These are phyloP conservation scores for Bilobella aurantiaca DNA, from an alignment of 1,140 invertebrate species.

Conservation along the genomic window DNA sequence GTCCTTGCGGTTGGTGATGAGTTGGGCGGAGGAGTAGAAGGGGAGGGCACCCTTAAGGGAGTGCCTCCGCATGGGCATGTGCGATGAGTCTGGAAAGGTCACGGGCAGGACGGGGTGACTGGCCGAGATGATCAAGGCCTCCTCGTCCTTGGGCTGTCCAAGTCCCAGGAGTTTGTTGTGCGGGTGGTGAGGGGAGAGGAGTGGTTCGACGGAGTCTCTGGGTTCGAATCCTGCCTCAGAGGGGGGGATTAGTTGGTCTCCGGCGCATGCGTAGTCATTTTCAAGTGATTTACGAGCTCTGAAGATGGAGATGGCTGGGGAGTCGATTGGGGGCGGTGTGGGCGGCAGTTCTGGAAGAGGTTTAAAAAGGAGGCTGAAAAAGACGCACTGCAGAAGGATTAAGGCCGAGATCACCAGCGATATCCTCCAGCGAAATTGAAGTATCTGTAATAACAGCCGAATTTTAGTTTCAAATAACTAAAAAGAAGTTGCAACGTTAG, in stretches of 20 bases:
- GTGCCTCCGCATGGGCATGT: conserved; percentile 19
- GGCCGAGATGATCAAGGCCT: conserved; percentile 31
- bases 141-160: not conserved
- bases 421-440: conserved; percentile 55
- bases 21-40: conserved; percentile 33
- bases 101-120: conserved; percentile 34
- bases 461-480: too few species aligned
- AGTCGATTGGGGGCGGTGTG: not conserved
- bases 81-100: conserved; percentile 1
- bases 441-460: conserved; percentile 39
- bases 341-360: conserved; percentile 40
- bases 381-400: conserved; percentile 66
- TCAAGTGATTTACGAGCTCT: not conserved
- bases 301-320: not conserved
- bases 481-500: too few species aligned
- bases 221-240: conserved; percentile 1
- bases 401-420: conserved; percentile 69
- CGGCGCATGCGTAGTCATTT: not conserved
- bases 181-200: not conserved
- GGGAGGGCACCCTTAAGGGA: conserved; percentile 14
- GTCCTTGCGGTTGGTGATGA: conserved; percentile 73
- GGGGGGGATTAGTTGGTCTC: conserved; percentile 8
- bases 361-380: conserved; percentile 72
- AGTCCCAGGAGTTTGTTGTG: not conserved
- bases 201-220: not conserved